A percentile compares a stretch with the other conserved stretches of the same genome.
These are phyloP conservation scores for Agapornis canus DNA, from an alignment of 2,797 vertebrate genomes.

Conservation along the genomic window DNA sequence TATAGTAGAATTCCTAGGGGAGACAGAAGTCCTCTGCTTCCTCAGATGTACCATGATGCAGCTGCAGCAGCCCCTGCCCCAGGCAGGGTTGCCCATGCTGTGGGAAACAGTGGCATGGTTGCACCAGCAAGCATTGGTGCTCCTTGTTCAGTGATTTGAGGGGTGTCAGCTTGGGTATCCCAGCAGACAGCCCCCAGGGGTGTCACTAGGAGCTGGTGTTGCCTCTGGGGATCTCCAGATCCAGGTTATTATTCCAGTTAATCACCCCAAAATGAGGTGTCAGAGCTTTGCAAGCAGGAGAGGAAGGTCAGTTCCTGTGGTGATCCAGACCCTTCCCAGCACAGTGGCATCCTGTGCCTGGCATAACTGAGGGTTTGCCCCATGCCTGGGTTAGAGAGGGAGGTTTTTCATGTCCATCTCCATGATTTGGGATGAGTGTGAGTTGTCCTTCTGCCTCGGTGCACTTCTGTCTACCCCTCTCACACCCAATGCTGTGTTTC, in stretches of 20 bases:
- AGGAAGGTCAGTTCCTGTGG: not conserved
- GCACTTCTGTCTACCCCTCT: not conserved
- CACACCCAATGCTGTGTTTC: not conserved
- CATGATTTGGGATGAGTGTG: not conserved
- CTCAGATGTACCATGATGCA: not conserved
- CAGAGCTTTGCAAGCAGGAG: not conserved
- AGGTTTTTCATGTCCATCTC: not conserved
- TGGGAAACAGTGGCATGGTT: not conserved
- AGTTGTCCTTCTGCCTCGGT: not conserved
- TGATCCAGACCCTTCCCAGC: not conserved
- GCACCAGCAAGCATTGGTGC: not conserved
- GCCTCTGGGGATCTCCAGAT: not conserved
- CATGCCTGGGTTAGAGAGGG: not conserved
- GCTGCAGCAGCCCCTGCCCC: not conserved
- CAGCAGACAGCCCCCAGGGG: not conserved
- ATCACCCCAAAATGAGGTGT: not conserved
- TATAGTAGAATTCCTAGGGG: not conserved
- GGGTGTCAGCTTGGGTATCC: not conserved
- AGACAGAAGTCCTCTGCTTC: not conserved
- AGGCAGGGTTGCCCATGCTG: fast-evolving
- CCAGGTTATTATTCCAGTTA: not conserved
- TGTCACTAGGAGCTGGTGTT: not conserved
- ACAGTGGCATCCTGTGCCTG: not conserved
- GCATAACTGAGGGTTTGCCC: not conserved
- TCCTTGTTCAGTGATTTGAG: not conserved